phyloP scores from a whole-genome alignment of 2,797 vertebrate species.

The Botia almorhae region DNA sequence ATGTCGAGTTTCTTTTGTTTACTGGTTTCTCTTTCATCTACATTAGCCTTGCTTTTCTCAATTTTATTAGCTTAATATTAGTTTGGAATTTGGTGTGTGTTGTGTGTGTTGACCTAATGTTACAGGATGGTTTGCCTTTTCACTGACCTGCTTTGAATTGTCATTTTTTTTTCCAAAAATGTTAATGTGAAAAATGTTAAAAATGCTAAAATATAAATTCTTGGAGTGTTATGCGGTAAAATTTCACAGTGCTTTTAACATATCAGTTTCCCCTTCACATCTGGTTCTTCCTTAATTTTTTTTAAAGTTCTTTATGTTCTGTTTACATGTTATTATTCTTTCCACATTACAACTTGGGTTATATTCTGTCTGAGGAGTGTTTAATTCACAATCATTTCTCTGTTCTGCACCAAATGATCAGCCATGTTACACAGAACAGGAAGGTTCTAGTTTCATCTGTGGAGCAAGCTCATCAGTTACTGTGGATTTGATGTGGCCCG shows the following conservation, averaged over 20 bases:
- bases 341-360: neutral
- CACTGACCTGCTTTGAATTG: too few species aligned
- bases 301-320: neutral
- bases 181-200: too few species aligned
- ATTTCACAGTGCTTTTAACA: too few species aligned
- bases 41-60: neutral
- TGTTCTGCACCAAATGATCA: constrained; percentile 47
- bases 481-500: constrained; percentile 55
- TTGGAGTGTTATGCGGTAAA: too few species aligned
- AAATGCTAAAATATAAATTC: too few species aligned
- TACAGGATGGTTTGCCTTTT: too few species aligned
- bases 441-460: constrained; percentile 72
- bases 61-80: neutral
- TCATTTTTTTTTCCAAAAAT: too few species aligned
- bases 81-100: neutral
- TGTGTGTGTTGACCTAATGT: neutral
- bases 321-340: neutral
- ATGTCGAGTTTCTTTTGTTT: neutral
- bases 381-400: constrained; percentile 39
- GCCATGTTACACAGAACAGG: constrained; percentile 28
- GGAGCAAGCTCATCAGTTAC: constrained; percentile 76
- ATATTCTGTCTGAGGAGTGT: neutral
- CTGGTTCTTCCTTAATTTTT: too few species aligned
- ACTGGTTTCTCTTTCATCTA: neutral
- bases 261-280: too few species aligned